These are phyloP conservation scores for Ictidomys tridecemlineatus DNA, from an alignment of 2,113 vertebrate genomes.

Conservation along the genomic window DNA sequence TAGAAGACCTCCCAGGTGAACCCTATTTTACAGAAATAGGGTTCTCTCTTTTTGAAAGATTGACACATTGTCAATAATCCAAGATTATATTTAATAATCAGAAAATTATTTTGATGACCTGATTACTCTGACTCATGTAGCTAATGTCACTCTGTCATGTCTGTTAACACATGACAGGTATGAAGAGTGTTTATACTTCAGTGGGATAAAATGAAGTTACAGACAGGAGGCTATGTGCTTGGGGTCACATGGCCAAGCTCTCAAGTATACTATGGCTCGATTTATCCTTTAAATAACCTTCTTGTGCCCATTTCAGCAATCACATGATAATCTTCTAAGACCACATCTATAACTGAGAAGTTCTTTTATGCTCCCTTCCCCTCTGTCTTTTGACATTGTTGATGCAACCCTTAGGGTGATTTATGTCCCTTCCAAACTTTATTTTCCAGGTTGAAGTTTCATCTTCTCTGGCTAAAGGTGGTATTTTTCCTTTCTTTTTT, in stretches of 20 bases:
- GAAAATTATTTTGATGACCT: neutral
- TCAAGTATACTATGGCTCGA: neutral
- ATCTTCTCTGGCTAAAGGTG: neutral
- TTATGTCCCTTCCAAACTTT: neutral
- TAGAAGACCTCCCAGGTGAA: neutral
- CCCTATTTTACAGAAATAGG: neutral
- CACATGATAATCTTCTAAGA: neutral
- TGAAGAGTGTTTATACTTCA: neutral
- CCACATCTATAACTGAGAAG: neutral
- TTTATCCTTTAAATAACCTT: neutral
- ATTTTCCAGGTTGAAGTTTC: neutral
- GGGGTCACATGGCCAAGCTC: neutral
- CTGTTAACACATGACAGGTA: neutral
- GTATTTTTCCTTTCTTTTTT: no score
- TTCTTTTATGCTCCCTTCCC: neutral
- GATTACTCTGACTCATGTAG: fast-evolving
- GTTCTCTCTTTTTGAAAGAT: neutral
- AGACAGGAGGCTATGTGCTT: neutral
- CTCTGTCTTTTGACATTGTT: neutral
- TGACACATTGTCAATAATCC: neutral
- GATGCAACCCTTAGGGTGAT: neutral
- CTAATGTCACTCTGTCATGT: neutral
- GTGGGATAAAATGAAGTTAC: neutral
- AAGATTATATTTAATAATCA: neutral
- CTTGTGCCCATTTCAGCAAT: neutral